Conservation (phyloP, 2,113 vertebrate species). For the Strigops habroptila region DNA sequence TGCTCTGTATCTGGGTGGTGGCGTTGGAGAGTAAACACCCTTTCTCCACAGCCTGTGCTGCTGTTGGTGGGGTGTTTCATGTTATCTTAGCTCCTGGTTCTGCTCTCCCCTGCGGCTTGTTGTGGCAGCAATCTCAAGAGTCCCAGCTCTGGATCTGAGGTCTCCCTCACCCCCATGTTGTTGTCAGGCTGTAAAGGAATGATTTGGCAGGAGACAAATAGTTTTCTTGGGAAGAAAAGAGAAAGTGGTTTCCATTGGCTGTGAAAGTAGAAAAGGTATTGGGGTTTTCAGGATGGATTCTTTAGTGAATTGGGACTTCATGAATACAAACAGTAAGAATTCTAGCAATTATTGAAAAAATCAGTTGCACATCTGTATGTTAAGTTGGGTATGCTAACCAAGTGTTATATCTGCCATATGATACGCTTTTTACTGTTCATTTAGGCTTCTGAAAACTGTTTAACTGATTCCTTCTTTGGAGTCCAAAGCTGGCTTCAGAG, state of each 20-base stretch:
- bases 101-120: neutral
- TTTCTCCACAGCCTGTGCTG: rapidly evolving
- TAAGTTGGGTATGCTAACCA: neutral
- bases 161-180: rapidly evolving
- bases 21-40: rapidly evolving
- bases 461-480: neutral
- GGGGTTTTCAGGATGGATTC: neutral
- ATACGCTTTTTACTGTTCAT: neutral
- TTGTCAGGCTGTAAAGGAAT: neutral
- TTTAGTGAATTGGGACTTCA: neutral
- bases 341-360: neutral
- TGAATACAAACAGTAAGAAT: neutral
- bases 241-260: neutral
- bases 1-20: neutral
- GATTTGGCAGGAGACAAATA: neutral
- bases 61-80: rapidly evolving
- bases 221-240: neutral
- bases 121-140: rapidly evolving
- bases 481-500: neutral
- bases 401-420: rapidly evolving
- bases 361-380: neutral
- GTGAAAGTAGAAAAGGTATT: neutral
- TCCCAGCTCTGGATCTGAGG: rapidly evolving
- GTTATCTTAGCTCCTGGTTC: rapidly evolving
- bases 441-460: neutral